phyloP scores from a whole-genome alignment of 2,888 invertebrate species.

The Maniola hyperantus region DNA sequence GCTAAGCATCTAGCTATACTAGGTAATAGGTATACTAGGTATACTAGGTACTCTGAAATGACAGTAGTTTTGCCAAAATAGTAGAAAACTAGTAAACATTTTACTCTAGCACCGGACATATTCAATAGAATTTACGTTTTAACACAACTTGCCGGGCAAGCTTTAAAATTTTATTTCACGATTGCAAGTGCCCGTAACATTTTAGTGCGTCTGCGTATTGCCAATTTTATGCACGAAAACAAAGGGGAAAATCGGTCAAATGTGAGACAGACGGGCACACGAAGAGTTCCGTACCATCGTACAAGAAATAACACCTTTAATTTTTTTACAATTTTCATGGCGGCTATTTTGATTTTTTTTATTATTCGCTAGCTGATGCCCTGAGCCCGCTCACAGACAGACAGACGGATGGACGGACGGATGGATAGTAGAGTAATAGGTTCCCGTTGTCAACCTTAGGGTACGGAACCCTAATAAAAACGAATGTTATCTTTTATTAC shows the following conservation, averaged over 20 bases:
- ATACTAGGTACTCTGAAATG: background rate
- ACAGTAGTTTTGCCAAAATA: conserved; percentile 8
- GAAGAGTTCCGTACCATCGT: too few relatives aligned
- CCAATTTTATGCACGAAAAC: conserved; percentile 31
- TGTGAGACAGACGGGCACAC: too few relatives aligned
- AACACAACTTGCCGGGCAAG: conserved; percentile 28
- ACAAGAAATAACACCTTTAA: too few relatives aligned
- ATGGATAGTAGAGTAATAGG: too few relatives aligned
- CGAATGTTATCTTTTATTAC: conserved; percentile 20
- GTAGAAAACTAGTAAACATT: conserved; percentile 5
- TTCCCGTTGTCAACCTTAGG: too few relatives aligned
- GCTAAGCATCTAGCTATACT: background rate
- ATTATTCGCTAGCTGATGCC: too few relatives aligned
- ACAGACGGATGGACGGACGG: too few relatives aligned
- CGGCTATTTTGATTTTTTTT: too few relatives aligned
- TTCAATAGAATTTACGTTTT: conserved; percentile 22
- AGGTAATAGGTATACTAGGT: too few relatives aligned
- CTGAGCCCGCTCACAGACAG: too few relatives aligned
- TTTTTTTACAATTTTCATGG: too few relatives aligned
- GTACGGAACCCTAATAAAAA: background rate
- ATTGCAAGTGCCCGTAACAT: conserved; percentile 30
- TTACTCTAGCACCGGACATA: conserved; percentile 13
- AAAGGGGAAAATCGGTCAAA: conserved; percentile 1
- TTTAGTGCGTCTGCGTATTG: conserved; percentile 34
- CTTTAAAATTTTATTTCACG: conserved; percentile 36